Conservation (phyloP, 2,888 invertebrate genomes). For the Drosophila atroscutellata region DNA sequence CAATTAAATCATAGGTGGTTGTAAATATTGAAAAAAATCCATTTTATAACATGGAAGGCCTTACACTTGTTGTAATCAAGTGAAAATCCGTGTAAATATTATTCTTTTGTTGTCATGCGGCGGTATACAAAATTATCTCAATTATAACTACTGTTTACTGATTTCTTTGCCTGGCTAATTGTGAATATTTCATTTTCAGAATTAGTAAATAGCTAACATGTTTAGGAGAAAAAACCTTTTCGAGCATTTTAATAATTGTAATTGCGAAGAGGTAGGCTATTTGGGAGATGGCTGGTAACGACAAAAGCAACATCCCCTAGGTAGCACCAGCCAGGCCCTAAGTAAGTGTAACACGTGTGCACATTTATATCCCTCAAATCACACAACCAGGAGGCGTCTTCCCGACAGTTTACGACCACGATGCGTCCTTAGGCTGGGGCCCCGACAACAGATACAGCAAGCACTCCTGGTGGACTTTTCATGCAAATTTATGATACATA, state of each 20-base stretch:
- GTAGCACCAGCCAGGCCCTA: conserved; percentile 30
- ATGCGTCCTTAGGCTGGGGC: conserved; percentile 27
- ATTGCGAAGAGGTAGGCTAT: conserved; percentile 39
- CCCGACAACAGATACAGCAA: conserved; percentile 6
- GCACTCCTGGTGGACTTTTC: conserved; percentile 47
- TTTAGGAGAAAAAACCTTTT: conserved; percentile 4
- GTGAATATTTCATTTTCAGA: neutral
- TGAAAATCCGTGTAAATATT: neutral
- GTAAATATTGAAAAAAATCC: neutral
- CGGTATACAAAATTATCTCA: neutral
- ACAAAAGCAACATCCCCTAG: conserved; percentile 9
- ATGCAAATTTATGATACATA: conserved; percentile 74
- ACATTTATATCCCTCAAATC: conserved; percentile 43
- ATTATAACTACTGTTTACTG: neutral
- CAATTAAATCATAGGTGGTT: neutral
- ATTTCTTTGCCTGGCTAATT: neutral
- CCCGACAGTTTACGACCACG: conserved; percentile 46
- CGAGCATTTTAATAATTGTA: conserved; percentile 52
- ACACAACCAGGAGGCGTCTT: conserved; percentile 24
- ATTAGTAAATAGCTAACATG: neutral
- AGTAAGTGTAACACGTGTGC: conserved; percentile 55
- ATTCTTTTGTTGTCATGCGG: neutral
- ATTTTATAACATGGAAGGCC: neutral
- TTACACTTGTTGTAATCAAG: neutral
- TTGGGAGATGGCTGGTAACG: conserved; percentile 13